Conservation (phyloP, 1,140 invertebrate genomes). For the Epicauta chinensis region DNA sequence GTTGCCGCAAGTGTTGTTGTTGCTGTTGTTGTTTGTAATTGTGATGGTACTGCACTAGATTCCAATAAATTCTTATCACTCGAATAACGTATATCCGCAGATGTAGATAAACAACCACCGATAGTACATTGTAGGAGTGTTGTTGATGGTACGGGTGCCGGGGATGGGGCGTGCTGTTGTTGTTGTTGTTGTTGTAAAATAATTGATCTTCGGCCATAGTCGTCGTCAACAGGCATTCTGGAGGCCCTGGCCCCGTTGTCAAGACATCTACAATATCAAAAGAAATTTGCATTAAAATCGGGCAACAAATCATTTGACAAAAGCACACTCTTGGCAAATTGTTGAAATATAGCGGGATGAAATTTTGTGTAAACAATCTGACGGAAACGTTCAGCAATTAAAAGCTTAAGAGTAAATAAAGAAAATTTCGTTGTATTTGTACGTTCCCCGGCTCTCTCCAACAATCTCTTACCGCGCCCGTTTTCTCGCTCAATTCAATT, state of each 20-base stretch:
- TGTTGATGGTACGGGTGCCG: slow-evolving; percentile 15
- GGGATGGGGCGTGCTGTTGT: slow-evolving; percentile 20
- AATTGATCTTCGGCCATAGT: slow-evolving; percentile 39
- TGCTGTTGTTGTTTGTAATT: background rate
- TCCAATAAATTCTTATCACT: slow-evolving; percentile 27
- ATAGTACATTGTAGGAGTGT: slow-evolving; percentile 23
- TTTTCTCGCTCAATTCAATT: too few relatives aligned
- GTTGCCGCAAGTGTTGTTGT: background rate
- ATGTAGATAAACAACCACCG: slow-evolving; percentile 31
- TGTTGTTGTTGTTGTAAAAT: slow-evolving; percentile 25
- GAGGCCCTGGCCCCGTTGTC: slow-evolving; percentile 43
- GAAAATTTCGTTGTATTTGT: too few relatives aligned
- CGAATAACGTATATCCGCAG: slow-evolving; percentile 21
- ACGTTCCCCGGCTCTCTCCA: too few relatives aligned
- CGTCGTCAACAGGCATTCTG: slow-evolving; percentile 41
- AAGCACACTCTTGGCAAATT: too few relatives aligned
- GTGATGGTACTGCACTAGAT: background rate
- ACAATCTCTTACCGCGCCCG: too few relatives aligned
- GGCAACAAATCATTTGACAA: too few relatives aligned
- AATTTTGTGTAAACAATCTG: too few relatives aligned
- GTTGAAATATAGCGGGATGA: too few relatives aligned
- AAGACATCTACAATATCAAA: slow-evolving; percentile 41
- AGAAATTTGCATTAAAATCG: too few relatives aligned
- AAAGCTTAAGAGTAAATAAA: too few relatives aligned
- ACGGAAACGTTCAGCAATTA: too few relatives aligned